A percentile compares a stretch with the other conserved stretches of the same genome.
Evolutionary conservation across 2,113 vertebrate species (phyloP).

Genomic region (Vulpes lagopus): DNA sequence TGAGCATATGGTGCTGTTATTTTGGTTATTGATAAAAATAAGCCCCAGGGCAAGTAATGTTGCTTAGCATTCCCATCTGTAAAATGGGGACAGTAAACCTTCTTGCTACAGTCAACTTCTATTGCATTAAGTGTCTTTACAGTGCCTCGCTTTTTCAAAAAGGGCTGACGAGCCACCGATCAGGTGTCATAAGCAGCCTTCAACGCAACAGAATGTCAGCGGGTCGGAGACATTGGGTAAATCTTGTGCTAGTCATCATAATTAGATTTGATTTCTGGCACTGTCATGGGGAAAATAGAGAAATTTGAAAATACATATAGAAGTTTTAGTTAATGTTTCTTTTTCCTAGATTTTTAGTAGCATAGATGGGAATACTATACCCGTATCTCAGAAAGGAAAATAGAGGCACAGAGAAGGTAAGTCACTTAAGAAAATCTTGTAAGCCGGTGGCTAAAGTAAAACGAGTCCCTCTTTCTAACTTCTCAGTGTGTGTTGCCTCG

Average conservation of each 20-base stretch:
- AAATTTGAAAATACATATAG: not conserved
- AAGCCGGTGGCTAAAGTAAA: not conserved
- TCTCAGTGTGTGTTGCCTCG: not conserved
- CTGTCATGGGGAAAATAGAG: not conserved
- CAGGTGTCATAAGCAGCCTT: not conserved
- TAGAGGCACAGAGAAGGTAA: slow-evolving; percentile 8
- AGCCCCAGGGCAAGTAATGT: not conserved
- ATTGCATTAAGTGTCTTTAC: not conserved
- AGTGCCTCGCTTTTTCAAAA: slow-evolving; percentile 10
- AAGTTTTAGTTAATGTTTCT: not conserved
- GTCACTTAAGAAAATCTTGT: not conserved
- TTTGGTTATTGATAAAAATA: slow-evolving; percentile 58
- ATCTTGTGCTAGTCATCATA: not conserved
- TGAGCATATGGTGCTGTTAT: slow-evolving; percentile 6
- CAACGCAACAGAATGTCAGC: not conserved
- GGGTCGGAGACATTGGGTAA: not conserved
- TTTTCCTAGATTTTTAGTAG: not conserved
- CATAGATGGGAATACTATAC: not conserved
- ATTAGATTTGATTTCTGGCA: slow-evolving; percentile 14
- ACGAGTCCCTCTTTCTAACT: not conserved
- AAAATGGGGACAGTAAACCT: not conserved
- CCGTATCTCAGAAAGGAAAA: not conserved
- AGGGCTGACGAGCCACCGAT: not conserved
- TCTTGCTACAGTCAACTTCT: not conserved
- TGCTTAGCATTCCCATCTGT: slow-evolving; percentile 24